Evolutionary conservation across 1,140 invertebrate genomes (phyloP).

Genomic region (Drosophila ercepeae): DNA sequence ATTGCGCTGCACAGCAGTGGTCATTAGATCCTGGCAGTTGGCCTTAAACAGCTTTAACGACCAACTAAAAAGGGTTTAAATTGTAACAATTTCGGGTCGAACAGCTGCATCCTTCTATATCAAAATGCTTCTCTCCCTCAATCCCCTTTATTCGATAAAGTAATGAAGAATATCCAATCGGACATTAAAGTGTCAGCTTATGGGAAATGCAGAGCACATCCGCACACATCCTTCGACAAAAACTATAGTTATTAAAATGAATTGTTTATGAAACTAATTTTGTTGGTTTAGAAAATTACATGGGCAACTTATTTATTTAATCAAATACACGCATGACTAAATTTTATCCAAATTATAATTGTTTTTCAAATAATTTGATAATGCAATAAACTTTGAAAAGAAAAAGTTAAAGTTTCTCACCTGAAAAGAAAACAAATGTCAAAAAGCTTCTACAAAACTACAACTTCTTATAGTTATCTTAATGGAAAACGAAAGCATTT

Average conservation of each 20-base stretch:
- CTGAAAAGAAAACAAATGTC: neutral
- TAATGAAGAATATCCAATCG: neutral
- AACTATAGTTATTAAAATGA: too few species aligned
- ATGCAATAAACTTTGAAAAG: neutral
- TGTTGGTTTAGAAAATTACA: too few species aligned
- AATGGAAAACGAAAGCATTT: too few species aligned
- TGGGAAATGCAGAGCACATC: neutral
- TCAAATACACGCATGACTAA: too few species aligned
- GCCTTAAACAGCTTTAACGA: neutral
- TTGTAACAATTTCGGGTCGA: neutral
- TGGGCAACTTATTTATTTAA: too few species aligned
- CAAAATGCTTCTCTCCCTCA: neutral
- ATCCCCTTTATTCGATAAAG: neutral
- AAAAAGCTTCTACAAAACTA: too few species aligned
- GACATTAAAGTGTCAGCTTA: neutral
- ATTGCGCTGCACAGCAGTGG: conserved; percentile 26
- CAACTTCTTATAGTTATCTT: too few species aligned
- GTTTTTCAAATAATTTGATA: too few species aligned
- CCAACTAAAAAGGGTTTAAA: neutral
- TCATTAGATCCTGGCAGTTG: conserved; percentile 30
- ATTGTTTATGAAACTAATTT: too few species aligned
- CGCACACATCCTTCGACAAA: too few species aligned
- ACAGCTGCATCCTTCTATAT: neutral
- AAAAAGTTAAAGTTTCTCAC: neutral
- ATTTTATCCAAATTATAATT: too few species aligned